A percentile compares a stretch with the other conserved stretches of the same genome.
phyloP scores from a whole-genome alignment of 2,888 invertebrate genomes.

The Zele albiditarsus region DNA sequence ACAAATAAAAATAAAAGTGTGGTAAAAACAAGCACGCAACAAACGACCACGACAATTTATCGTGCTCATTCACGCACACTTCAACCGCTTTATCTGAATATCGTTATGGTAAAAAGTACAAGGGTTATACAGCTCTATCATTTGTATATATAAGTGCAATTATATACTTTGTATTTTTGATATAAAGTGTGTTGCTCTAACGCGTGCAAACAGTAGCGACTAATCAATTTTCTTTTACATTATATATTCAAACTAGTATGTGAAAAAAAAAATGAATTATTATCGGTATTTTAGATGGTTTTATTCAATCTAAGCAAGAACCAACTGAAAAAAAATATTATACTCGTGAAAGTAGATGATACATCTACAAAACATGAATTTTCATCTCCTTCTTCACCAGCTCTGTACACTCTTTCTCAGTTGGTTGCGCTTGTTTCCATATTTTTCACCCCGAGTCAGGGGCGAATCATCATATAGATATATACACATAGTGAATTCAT shows the following conservation, averaged over 20 bases:
- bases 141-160: slow-evolving; percentile 14
- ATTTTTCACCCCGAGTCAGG: slow-evolving; percentile 25
- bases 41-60: slow-evolving; percentile 35
- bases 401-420: not conserved
- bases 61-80: slow-evolving; percentile 31
- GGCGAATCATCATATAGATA: slow-evolving; percentile 1
- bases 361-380: not conserved
- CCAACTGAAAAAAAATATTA: not conserved
- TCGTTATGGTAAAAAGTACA: slow-evolving; percentile 27
- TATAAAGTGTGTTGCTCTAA: not conserved
- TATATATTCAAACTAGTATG: no score
- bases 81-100: slow-evolving; percentile 33
- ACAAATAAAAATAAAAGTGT: not conserved
- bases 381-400: not conserved
- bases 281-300: not conserved
- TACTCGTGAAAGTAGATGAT: not conserved
- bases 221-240: not conserved
- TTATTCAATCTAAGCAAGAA: not conserved
- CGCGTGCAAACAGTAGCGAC: not conserved
- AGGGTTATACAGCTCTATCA: slow-evolving; percentile 20
- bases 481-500: slow-evolving; percentile 1
- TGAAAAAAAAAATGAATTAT: not conserved
- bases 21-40: slow-evolving; percentile 19
- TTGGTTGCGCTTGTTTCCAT: not conserved
- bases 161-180: slow-evolving; percentile 25